Evolutionary conservation across 1,140 invertebrate species (phyloP), one percentile per base, ranked within the genome.

Genomic region (Antheraea pernyi): DNA sequence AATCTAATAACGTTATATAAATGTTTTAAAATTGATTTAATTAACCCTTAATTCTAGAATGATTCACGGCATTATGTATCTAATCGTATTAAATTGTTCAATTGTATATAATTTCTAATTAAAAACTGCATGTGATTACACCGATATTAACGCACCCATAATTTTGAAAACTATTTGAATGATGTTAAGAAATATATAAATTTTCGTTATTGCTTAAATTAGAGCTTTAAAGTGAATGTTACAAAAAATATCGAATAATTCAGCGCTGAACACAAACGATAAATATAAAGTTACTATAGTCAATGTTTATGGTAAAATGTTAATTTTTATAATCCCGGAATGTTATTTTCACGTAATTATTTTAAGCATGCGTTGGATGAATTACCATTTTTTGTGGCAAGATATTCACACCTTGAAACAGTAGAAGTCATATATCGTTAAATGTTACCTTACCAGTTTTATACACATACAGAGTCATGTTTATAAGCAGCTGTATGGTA

Each of bases 341-440:
- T 53, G 46, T 53, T n/a, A 53, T 53, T 53, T 53, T 53, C 46
- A 53, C 16, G 16, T 53, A 53, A 53, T 53, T 53, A 53, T 53
- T 53, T 16, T 53, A 53, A 53, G 16, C 16, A 53, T 53, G 46
- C 46, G 16, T 53, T 16, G 39, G 2, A 42, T 9, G 7, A 42
- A 42, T 42, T 42, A 0, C 16, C 13, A 53, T 16, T 53, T 53
- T 53, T 53, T 53, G 16, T n/a, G 1, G 16, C 6, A 53, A 53
- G 46, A 16, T n/a, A 53, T 53, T 53, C 39, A 53, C 46, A 16
- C 16, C 46, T 53, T 53, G 46, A 53, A 53, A 53, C 11, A 53
- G 16, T 53, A 6, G 9, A 16, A 53, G 16, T 42, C 39, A 11
- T 30, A 30, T 30, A 30, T 53, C 16, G 46, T 53, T 53, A 16